Conservation (phyloP, 2,797 vertebrate genomes). For the Fratercula arctica region DNA sequence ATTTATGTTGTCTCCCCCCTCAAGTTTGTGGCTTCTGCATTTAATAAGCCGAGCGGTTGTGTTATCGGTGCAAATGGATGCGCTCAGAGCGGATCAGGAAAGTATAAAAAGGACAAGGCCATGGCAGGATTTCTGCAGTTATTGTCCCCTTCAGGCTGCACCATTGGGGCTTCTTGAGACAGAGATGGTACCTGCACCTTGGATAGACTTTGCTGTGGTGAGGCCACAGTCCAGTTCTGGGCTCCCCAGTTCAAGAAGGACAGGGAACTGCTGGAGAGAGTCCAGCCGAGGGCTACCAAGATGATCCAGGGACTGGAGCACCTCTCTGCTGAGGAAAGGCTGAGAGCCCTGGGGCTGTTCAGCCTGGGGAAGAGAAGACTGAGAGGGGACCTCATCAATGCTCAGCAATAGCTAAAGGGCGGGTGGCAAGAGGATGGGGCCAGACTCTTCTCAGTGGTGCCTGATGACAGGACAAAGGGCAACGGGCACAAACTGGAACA, state of each 20-base stretch:
- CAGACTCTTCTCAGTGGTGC: background rate
- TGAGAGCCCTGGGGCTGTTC: background rate
- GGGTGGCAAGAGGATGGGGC: background rate
- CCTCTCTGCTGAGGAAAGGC: background rate
- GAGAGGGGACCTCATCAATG: background rate
- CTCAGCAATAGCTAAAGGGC: background rate
- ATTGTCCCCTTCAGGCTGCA: background rate
- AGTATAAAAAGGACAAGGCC: background rate
- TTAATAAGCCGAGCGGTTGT: background rate
- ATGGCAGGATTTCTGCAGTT: background rate
- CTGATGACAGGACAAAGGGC: background rate
- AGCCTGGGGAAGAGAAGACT: background rate
- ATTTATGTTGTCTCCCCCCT: background rate
- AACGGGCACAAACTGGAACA: too few species aligned
- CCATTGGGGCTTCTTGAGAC: fast-evolving
- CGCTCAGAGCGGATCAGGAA: background rate
- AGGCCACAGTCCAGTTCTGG: background rate
- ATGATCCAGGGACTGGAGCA: background rate
- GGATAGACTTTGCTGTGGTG: background rate
- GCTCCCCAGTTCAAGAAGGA: background rate
- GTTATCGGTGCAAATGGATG: background rate
- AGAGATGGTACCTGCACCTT: background rate
- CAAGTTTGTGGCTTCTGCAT: background rate
- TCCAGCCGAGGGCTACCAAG: background rate
- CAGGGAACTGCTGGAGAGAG: background rate